Evolutionary conservation across 2,797 vertebrate genomes (phyloP).

Genomic region (Myotis vivesi): DNA sequence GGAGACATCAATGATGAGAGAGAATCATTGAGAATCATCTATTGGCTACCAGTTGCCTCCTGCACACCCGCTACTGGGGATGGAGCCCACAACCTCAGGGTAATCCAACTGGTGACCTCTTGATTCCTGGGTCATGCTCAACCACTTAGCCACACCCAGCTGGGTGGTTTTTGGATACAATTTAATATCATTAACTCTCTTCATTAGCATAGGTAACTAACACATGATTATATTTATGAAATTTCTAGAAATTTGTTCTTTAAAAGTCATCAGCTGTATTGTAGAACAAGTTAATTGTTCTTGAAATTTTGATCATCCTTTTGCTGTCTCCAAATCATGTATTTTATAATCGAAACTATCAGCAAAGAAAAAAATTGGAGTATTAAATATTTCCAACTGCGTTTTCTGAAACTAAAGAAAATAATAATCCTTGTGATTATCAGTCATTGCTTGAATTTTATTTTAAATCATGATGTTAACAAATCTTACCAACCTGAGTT

Average conservation of each 20-base stretch:
- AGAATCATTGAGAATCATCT: too few species aligned
- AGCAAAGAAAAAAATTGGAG: constrained; percentile 3
- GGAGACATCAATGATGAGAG: too few species aligned
- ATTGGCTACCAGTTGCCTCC: too few species aligned
- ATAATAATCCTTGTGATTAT: not conserved
- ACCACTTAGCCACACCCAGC: too few species aligned
- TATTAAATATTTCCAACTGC: not conserved
- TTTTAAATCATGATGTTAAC: not conserved
- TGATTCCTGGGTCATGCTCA: too few species aligned
- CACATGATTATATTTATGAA: not conserved
- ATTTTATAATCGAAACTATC: not conserved
- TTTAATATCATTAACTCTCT: not conserved
- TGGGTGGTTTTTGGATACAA: not conserved
- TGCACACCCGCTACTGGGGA: too few species aligned
- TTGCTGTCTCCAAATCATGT: not conserved
- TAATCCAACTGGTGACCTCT: too few species aligned
- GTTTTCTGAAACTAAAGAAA: not conserved
- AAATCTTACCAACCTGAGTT: not conserved
- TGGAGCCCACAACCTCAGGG: too few species aligned
- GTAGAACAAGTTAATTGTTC: not conserved
- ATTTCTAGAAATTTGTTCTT: not conserved
- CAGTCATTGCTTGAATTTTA: not conserved
- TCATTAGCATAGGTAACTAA: not conserved
- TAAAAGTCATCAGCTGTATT: not conserved
- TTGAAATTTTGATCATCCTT: not conserved